These are phyloP conservation scores for Clusia tigrina DNA, from an alignment of 2,888 invertebrate species.

Conservation along the genomic window DNA sequence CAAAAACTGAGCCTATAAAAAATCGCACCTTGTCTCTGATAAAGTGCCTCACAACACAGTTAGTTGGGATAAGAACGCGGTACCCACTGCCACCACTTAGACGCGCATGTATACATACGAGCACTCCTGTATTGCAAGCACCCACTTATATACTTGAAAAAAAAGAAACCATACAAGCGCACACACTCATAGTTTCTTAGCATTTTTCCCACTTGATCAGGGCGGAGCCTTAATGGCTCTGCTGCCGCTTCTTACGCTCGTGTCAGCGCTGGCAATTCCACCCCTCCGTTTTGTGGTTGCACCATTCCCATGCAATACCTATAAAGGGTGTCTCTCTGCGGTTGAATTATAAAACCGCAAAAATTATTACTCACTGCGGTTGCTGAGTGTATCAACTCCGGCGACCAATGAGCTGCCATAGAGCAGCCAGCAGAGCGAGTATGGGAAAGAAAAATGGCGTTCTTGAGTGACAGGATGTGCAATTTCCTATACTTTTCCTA, in stretches of 20 bases:
- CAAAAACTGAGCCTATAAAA: conserved; percentile 8
- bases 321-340: conserved; percentile 46
- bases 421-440: conserved; percentile 31
- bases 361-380: conserved; percentile 58
- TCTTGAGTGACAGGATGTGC: too few species aligned
- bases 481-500: not conserved
- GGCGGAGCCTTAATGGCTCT: conserved; percentile 34
- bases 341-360: conserved; percentile 58
- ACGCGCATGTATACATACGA: too few species aligned
- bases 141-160: not conserved
- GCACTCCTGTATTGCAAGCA: not conserved
- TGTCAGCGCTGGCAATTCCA: too few species aligned
- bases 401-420: conserved; percentile 34
- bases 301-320: conserved; percentile 42
- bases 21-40: too few species aligned
- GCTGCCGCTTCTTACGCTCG: too few species aligned
- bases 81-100: too few species aligned
- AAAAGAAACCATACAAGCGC: not conserved
- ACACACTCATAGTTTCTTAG: not conserved
- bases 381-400: conserved; percentile 51
- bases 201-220: not conserved
- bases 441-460: conserved; percentile 39
- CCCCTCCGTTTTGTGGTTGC: conserved; percentile 35
- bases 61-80: too few species aligned
- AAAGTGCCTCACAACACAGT: conserved; percentile 7